phyloP scores from a whole-genome alignment of 2,888 invertebrate genomes.

The Neoitamus cyanurus region DNA sequence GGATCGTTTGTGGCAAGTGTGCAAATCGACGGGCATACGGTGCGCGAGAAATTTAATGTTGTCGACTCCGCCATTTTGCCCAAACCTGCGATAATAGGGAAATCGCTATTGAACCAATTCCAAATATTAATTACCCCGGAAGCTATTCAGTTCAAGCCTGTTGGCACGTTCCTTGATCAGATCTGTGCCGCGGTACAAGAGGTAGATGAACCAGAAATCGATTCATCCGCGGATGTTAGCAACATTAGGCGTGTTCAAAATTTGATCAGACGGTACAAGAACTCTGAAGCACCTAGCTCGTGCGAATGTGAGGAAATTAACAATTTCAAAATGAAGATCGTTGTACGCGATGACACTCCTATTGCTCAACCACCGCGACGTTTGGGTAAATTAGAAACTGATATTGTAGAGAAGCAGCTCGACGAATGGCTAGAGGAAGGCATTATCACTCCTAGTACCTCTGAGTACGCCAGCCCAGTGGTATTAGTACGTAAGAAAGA shows the following conservation, averaged over 20 bases:
- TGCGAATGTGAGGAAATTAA: too few relatives aligned
- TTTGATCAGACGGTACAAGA: too few relatives aligned
- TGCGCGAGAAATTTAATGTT: background rate
- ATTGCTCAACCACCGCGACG: constrained; percentile 55
- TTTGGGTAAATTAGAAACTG: constrained; percentile 54
- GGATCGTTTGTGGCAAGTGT: background rate
- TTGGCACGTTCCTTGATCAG: too few relatives aligned
- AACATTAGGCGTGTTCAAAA: too few relatives aligned
- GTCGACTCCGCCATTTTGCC: background rate
- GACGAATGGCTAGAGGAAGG: constrained; percentile 56
- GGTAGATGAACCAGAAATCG: too few relatives aligned
- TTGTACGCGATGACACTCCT: constrained; percentile 56
- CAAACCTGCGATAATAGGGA: background rate
- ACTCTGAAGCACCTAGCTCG: too few relatives aligned
- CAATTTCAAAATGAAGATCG: constrained; percentile 37
- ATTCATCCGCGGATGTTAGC: too few relatives aligned
- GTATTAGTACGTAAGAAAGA: constrained; percentile 53
- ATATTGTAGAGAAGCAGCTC: constrained; percentile 56
- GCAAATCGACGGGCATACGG: background rate
- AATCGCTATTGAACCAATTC: background rate
- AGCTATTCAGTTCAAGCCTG: background rate
- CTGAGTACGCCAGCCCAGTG: constrained; percentile 56
- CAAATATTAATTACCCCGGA: background rate
- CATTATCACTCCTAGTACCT: constrained; percentile 56
- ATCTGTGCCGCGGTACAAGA: too few relatives aligned